These are phyloP conservation scores for Entelurus aequoreus DNA, from an alignment of 2,113 vertebrate genomes.

Conservation along the genomic window DNA sequence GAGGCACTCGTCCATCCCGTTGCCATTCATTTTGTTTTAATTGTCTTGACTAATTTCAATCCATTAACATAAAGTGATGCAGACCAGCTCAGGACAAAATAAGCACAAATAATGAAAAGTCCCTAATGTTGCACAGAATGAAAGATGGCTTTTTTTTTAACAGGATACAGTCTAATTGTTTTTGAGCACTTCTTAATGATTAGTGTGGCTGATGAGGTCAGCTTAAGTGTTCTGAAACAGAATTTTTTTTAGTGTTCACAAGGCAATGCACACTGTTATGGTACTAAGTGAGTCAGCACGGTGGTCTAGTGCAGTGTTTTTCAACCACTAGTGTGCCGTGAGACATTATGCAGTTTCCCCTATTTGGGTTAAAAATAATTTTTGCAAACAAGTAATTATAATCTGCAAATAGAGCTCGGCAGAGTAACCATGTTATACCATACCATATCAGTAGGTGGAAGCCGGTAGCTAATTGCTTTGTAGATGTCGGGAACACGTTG, in stretches of 20 bases:
- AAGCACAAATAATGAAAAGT: constrained; percentile 53
- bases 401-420: no score
- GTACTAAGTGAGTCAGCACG: no score
- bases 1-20: constrained; percentile 47
- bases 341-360: no score
- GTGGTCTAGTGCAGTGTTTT: no score
- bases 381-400: no score
- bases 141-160: constrained; percentile 59
- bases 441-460: no score
- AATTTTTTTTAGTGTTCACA: constrained; percentile 15
- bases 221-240: constrained; percentile 38
- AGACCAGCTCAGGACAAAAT: constrained; percentile 47
- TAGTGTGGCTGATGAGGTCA: constrained; percentile 32
- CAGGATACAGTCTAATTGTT: constrained; percentile 55
- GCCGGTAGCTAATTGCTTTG: no score
- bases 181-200: constrained; percentile 45
- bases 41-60: constrained; percentile 56
- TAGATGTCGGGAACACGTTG: no score
- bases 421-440: no score
- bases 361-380: no score
- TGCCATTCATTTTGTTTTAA: constrained; percentile 55
- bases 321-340: no score
- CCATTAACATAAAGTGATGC: constrained; percentile 56
- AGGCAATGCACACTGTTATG: constrained; percentile 11
- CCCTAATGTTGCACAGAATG: constrained; percentile 42